Evolutionary conservation across 2,888 invertebrate species (phyloP).

Genomic region (Leucophenga montana): DNA sequence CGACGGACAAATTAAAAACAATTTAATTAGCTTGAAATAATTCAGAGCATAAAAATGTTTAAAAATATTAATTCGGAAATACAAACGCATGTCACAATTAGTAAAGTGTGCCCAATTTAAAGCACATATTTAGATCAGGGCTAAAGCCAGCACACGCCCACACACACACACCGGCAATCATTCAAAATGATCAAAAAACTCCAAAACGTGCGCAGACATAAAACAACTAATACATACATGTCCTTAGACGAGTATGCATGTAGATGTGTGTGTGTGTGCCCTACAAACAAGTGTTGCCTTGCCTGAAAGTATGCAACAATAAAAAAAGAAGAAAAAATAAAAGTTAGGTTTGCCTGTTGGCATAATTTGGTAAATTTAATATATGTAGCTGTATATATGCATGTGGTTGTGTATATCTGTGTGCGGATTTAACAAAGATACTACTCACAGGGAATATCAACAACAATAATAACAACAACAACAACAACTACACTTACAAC

Average conservation of each 20-base stretch:
- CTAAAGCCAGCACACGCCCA: slow-evolving; percentile 1
- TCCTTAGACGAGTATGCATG: slow-evolving; percentile 51
- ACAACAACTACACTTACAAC: slow-evolving; percentile 14
- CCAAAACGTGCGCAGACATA: slow-evolving; percentile 7
- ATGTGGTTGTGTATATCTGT: slow-evolving; percentile 32
- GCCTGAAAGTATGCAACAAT: slow-evolving; percentile 16
- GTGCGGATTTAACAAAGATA: slow-evolving; percentile 36
- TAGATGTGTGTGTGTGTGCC: slow-evolving; percentile 52
- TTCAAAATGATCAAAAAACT: too few relatives aligned
- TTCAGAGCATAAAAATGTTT: not conserved
- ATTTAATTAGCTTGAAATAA: slow-evolving; percentile 25
- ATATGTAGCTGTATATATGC: slow-evolving; percentile 2
- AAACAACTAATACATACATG: slow-evolving; percentile 12
- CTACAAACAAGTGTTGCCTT: not conserved
- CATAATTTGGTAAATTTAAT: slow-evolving; percentile 25
- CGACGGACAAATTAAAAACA: slow-evolving; percentile 1
- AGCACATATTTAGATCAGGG: slow-evolving; percentile 10
- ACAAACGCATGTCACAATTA: slow-evolving; percentile 6
- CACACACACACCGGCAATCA: too few relatives aligned
- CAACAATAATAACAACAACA: too few relatives aligned
- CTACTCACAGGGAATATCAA: slow-evolving; percentile 35
- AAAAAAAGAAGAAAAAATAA: slow-evolving; percentile 36
- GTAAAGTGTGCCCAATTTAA: slow-evolving; percentile 8
- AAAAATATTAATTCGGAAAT: slow-evolving; percentile 8
- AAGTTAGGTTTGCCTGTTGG: slow-evolving; percentile 28